Percentiles rank a stretch among this genome's conserved stretches.
Evolutionary conservation across 2,888 invertebrate genomes (phyloP).

Genomic region (Galeruca laticollis): DNA sequence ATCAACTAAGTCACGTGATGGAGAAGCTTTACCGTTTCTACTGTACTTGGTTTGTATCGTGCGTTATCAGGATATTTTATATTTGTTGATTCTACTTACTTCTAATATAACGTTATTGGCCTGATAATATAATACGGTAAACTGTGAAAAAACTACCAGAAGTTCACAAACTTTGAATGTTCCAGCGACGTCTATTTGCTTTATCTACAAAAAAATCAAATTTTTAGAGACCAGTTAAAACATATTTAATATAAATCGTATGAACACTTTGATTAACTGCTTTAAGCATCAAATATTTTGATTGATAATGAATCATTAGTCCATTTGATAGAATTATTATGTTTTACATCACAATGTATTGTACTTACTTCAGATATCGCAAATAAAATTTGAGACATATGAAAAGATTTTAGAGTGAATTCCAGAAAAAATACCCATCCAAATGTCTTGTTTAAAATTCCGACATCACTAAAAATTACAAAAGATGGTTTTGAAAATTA

Average conservation of each 20-base stretch:
- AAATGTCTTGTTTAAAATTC: neutral
- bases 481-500: neutral
- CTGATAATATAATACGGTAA: neutral
- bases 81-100: neutral
- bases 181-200: neutral
- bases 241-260: too few relatives aligned
- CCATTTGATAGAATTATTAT: too few relatives aligned
- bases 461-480: neutral
- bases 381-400: slow-evolving; percentile 9
- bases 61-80: too few relatives aligned
- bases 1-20: too few relatives aligned
- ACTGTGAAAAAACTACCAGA: neutral
- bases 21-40: too few relatives aligned
- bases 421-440: slow-evolving; percentile 8
- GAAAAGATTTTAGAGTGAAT: slow-evolving; percentile 14
- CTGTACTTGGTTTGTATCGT: too few relatives aligned
- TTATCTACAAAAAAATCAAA: neutral
- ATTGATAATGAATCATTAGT: too few relatives aligned
- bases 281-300: too few relatives aligned
- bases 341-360: too few relatives aligned
- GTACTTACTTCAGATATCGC: slow-evolving; percentile 2
- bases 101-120: neutral
- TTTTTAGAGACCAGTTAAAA: neutral
- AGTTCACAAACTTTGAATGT: neutral
- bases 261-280: too few relatives aligned